Conservation (phyloP, 2,888 invertebrate genomes). For the Limnephilus lunatus region DNA sequence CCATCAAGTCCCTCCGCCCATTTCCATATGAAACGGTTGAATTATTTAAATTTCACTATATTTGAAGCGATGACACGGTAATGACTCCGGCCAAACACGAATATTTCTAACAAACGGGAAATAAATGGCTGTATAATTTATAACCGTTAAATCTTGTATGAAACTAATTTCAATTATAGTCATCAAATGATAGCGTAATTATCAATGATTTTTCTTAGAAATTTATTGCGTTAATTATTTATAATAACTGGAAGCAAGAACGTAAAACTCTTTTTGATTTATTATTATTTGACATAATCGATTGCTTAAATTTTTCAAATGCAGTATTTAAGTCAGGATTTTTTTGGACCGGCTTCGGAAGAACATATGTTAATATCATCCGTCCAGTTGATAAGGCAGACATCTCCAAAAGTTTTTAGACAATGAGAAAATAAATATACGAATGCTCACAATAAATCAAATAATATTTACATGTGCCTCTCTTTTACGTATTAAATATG, state of each 20-base stretch:
- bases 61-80: conserved; percentile 57
- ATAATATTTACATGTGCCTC: too few species aligned
- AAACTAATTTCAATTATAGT: conserved; percentile 28
- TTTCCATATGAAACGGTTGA: background rate
- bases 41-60: conserved; percentile 53
- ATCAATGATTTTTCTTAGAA: background rate
- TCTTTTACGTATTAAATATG: too few species aligned
- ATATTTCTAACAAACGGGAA: conserved; percentile 47
- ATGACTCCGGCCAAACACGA: conserved; percentile 37
- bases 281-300: too few species aligned
- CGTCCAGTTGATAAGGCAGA: too few species aligned
- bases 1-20: background rate
- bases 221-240: background rate
- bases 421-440: too few species aligned
- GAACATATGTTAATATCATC: too few species aligned
- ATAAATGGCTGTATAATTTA: conserved; percentile 54
- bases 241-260: background rate
- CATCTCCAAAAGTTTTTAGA: too few species aligned
- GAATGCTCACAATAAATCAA: too few species aligned
- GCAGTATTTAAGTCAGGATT: too few species aligned
- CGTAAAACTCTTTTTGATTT: background rate
- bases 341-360: too few species aligned
- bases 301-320: too few species aligned
- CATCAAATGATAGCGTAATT: background rate
- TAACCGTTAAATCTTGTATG: conserved; percentile 40